A percentile compares a stretch with the other conserved stretches of the same genome.
phyloP scores from a whole-genome alignment of 1,140 invertebrate species.

The Achatina immaculata region DNA sequence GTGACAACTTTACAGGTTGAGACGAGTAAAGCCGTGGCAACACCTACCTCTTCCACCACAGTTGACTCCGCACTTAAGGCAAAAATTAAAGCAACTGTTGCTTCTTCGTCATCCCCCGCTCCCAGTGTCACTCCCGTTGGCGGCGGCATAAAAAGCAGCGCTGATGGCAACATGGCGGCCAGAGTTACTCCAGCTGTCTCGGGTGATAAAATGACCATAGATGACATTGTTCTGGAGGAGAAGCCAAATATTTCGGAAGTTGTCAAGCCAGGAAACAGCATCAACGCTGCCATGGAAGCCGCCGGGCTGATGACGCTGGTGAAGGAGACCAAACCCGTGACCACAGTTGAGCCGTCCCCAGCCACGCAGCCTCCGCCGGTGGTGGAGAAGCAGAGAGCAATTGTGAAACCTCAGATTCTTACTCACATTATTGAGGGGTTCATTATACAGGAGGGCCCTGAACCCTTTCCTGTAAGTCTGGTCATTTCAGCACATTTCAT shows the following conservation, averaged over 20 bases:
- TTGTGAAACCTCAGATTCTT: conserved; percentile 95
- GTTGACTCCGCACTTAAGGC: conserved; percentile 5
- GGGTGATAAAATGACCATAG: conserved; percentile 21
- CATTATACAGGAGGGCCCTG: conserved; percentile 87
- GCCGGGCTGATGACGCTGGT: conserved; percentile 29
- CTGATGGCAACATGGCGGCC: not conserved
- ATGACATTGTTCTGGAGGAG: conserved; percentile 18
- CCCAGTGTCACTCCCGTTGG: conserved; percentile 20
- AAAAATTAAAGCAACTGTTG: conserved; percentile 22
- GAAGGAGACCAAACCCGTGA: conserved; percentile 37
- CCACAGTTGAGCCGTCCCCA: conserved; percentile 36
- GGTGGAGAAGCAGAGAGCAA: conserved; percentile 71
- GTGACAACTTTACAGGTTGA: conserved; percentile 35
- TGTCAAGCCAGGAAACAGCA: conserved; percentile 33
- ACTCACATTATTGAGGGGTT: conserved; percentile 98
- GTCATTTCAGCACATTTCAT: not conserved
- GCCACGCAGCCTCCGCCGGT: conserved; percentile 17
- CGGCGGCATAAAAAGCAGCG: not conserved
- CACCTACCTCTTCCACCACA: conserved; percentile 25
- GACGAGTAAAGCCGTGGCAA: conserved; percentile 44
- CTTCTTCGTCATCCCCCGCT: not conserved
- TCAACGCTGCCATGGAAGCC: conserved; percentile 41
- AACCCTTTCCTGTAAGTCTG: conserved; percentile 86
- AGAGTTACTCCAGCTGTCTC: not conserved
- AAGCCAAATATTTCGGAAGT: conserved; percentile 15